These are phyloP conservation scores for Oscheius sp. DNA, from an alignment of 2,888 invertebrate species.

Conservation along the genomic window DNA sequence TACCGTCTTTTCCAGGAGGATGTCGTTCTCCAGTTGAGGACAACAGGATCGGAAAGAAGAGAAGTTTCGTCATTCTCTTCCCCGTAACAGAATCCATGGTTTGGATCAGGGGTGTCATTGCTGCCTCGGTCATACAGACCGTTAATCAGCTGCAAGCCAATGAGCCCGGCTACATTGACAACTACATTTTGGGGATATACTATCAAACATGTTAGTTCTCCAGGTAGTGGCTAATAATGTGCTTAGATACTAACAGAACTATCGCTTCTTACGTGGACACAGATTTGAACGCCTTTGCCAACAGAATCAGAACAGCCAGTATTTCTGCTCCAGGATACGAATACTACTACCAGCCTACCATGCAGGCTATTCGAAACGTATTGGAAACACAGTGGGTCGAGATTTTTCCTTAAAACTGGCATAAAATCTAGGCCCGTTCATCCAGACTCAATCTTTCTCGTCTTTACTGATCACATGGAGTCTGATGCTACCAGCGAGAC, in stretches of 20 bases:
- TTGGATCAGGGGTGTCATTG: not conserved
- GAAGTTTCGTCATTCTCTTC: not conserved
- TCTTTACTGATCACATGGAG: conserved; percentile 9
- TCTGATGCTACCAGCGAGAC: not conserved
- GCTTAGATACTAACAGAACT: not conserved
- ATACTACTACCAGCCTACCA: not conserved
- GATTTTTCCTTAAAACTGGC: too few species aligned
- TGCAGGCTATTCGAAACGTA: not conserved
- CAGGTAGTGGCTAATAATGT: not conserved
- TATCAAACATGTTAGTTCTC: too few species aligned
- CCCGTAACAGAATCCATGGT: not conserved
- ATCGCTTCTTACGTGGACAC: not conserved
- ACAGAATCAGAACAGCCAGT: not conserved
- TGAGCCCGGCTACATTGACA: too few species aligned
- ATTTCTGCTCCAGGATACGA: too few species aligned
- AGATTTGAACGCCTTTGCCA: not conserved
- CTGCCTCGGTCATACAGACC: not conserved
- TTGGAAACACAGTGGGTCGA: not conserved
- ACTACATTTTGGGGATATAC: too few species aligned
- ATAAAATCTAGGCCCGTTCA: not conserved
- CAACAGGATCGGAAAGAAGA: not conserved
- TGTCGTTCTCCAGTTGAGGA: conserved; percentile 12
- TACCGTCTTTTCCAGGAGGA: not conserved
- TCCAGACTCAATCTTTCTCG: not conserved
- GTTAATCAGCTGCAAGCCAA: too few species aligned